phyloP scores from a whole-genome alignment of 37 sponge, comb jelly and placozoan species.

The Cladorhizidae sp. region DNA sequence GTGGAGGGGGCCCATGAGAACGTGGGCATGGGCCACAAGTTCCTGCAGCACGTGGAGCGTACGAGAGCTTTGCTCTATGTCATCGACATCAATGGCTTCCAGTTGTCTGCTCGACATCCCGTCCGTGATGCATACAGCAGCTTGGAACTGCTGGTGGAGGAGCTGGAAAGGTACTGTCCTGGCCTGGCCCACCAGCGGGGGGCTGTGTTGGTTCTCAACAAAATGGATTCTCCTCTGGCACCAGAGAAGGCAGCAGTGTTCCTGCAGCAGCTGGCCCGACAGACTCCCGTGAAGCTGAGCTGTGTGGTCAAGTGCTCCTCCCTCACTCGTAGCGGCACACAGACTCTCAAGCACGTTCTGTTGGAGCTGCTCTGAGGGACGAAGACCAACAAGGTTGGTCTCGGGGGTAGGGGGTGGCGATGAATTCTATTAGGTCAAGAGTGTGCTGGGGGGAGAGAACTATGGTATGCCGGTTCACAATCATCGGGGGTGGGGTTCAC shows the following conservation, averaged over 20 bases:
- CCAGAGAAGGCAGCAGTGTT: neutral
- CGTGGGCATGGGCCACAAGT: slow-evolving; percentile 84
- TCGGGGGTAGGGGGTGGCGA: too few species aligned
- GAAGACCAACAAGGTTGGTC: too few species aligned
- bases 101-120: slow-evolving; percentile 32
- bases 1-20: slow-evolving; percentile 83
- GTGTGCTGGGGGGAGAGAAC: too few species aligned
- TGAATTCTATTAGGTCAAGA: too few species aligned
- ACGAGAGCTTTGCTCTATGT: slow-evolving; percentile 71
- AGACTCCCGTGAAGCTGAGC: neutral
- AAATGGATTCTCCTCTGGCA: slow-evolving; percentile 76
- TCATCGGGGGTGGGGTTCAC: too few species aligned
- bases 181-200: slow-evolving; percentile 53
- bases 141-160: slow-evolving; percentile 30
- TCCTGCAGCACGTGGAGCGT: slow-evolving; percentile 85
- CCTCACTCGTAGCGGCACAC: neutral
- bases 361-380: neutral
- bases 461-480: too few species aligned
- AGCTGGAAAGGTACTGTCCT: slow-evolving; percentile 59
- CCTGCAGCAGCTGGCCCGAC: neutral
- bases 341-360: neutral
- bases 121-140: slow-evolving; percentile 24
- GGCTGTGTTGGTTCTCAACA: slow-evolving; percentile 62
- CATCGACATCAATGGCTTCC: slow-evolving; percentile 55
- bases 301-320: neutral